Evolutionary conservation across 2,888 invertebrate species (phyloP).

Genomic region (Spicauda simplicius): DNA sequence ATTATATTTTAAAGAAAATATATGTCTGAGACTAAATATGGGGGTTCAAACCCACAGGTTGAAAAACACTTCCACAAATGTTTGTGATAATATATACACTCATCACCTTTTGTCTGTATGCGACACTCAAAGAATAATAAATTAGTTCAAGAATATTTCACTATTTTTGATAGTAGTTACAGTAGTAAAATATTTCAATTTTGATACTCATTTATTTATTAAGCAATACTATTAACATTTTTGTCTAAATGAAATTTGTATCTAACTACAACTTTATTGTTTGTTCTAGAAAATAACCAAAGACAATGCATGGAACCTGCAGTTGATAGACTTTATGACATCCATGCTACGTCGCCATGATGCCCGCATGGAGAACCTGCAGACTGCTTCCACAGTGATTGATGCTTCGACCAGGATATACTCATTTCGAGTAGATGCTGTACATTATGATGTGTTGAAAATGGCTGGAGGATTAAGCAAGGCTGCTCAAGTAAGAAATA

Average conservation of each 20-base stretch:
- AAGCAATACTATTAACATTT: too few relatives aligned
- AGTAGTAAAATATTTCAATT: too few relatives aligned
- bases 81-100: too few relatives aligned
- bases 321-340: slow-evolving; percentile 94
- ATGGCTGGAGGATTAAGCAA: slow-evolving; percentile 88
- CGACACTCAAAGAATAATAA: too few relatives aligned
- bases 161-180: too few relatives aligned
- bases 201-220: too few relatives aligned
- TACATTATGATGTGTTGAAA: slow-evolving; percentile 92
- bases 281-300: slow-evolving; percentile 91
- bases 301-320: slow-evolving; percentile 95
- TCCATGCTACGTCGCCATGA: slow-evolving; percentile 90
- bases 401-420: slow-evolving; percentile 96
- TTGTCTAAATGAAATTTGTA: not conserved
- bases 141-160: too few relatives aligned
- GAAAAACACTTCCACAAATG: too few relatives aligned
- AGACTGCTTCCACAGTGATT: slow-evolving; percentile 93
- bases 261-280: not conserved
- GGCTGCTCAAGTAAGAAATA: slow-evolving; percentile 70
- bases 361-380: slow-evolving; percentile 88
- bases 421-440: slow-evolving; percentile 93
- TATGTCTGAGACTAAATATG: too few relatives aligned
- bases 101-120: too few relatives aligned
- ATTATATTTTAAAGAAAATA: too few relatives aligned
- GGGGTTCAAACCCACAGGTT: too few relatives aligned